A percentile compares a stretch with the other conserved stretches of the same genome.
These are phyloP conservation scores for Nemoura dubitans DNA, from an alignment of 2,888 invertebrate species.

Conservation along the genomic window DNA sequence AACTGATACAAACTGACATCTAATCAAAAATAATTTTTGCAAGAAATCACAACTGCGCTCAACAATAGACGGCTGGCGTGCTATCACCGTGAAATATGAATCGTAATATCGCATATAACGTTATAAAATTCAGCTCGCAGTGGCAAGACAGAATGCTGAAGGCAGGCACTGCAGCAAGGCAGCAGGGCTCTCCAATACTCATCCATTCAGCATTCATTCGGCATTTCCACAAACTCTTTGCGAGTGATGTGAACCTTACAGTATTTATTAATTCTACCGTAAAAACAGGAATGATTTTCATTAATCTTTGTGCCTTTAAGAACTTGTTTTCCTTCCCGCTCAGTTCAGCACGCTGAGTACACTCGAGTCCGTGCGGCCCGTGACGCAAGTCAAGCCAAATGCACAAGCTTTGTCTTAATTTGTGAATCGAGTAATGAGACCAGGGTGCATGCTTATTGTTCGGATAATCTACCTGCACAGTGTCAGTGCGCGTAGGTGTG, in stretches of 20 bases:
- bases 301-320: conserved; percentile 7
- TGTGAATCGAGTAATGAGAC: background rate
- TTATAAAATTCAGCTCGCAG: background rate
- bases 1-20: background rate
- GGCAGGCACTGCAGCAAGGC: background rate
- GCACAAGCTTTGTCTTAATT: background rate
- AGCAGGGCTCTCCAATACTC: no score
- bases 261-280: conserved; percentile 7
- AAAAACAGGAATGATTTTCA: background rate
- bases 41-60: background rate
- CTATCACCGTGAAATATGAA: background rate
- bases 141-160: background rate
- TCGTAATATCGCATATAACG: background rate
- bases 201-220: no score
- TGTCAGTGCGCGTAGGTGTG: no score
- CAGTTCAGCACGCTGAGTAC: background rate
- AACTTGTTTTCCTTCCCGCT: background rate
- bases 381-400: background rate
- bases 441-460: background rate
- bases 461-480: background rate
- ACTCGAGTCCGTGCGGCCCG: background rate
- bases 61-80: background rate
- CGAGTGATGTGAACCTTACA: background rate
- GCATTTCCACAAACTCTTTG: background rate
- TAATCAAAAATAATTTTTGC: background rate